These are phyloP conservation scores for Brachionus rubens DNA, from an alignment of 1,140 invertebrate species.

Conservation along the genomic window DNA sequence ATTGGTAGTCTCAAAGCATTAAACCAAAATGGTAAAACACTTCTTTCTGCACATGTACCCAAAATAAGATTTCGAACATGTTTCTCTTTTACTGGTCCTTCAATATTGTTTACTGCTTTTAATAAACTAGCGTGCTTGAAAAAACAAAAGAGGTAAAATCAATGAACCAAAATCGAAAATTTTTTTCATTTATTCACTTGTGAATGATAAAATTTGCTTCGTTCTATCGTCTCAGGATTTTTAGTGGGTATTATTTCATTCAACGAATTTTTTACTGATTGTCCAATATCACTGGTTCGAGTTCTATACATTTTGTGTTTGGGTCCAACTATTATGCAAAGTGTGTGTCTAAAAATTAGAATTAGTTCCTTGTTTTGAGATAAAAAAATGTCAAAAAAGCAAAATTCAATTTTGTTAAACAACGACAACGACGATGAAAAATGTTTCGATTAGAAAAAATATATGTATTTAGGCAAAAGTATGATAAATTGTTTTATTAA, in stretches of 20 bases:
- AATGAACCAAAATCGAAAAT: neutral
- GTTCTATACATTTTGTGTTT: constrained; percentile 32
- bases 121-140: constrained; percentile 22
- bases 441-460: too few species aligned
- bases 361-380: too few species aligned
- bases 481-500: constrained; percentile 19
- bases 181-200: neutral
- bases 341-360: too few species aligned
- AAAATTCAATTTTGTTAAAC: too few species aligned
- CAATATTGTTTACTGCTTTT: constrained; percentile 59
- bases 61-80: constrained; percentile 89
- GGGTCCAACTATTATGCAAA: too few species aligned
- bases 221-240: neutral
- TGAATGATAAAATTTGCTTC: constrained; percentile 29
- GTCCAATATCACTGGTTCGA: constrained; percentile 27
- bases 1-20: constrained; percentile 72
- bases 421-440: too few species aligned
- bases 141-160: neutral
- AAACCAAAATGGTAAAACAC: constrained; percentile 82
- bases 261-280: constrained; percentile 30
- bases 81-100: constrained; percentile 90
- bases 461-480: neutral
- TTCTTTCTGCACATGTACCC: constrained; percentile 88
- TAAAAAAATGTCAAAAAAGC: too few species aligned
- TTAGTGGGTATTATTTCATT: constrained; percentile 29